These are phyloP conservation scores for Antheraea assamensis DNA, from an alignment of 2,888 invertebrate genomes.

Conservation along the genomic window DNA sequence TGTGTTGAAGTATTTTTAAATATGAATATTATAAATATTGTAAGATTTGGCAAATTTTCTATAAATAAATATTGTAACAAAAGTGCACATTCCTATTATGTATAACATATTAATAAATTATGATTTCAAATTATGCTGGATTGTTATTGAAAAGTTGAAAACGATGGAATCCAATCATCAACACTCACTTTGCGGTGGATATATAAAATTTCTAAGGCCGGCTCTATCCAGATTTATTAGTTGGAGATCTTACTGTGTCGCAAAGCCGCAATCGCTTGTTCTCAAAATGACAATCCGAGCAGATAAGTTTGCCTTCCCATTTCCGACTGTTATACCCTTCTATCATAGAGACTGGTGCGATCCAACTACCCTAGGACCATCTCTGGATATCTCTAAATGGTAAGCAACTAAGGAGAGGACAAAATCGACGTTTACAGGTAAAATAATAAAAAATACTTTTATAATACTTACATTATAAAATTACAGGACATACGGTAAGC, in stretches of 20 bases:
- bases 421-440: not conserved
- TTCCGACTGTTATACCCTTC: too few species aligned
- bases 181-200: not conserved
- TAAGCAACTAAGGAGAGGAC: not conserved
- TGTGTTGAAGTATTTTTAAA: conserved; percentile 4
- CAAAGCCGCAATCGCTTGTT: too few species aligned
- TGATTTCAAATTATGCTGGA: not conserved
- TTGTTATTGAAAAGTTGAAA: not conserved
- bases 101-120: conserved; percentile 12
- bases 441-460: too few species aligned
- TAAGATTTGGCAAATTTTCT: conserved; percentile 11
- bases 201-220: not conserved
- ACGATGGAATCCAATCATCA: not conserved
- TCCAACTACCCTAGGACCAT: too few species aligned
- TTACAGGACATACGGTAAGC: too few species aligned
- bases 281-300: too few species aligned
- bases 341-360: too few species aligned
- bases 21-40: not conserved
- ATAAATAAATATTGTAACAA: conserved; percentile 9
- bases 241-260: too few species aligned
- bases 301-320: too few species aligned
- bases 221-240: too few species aligned
- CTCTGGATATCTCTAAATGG: not conserved
- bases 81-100: conserved; percentile 12
- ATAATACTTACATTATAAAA: too few species aligned